phyloP scores from a whole-genome alignment of 2,797 vertebrate species.

The Ctenochaetus hawaiiensis region DNA sequence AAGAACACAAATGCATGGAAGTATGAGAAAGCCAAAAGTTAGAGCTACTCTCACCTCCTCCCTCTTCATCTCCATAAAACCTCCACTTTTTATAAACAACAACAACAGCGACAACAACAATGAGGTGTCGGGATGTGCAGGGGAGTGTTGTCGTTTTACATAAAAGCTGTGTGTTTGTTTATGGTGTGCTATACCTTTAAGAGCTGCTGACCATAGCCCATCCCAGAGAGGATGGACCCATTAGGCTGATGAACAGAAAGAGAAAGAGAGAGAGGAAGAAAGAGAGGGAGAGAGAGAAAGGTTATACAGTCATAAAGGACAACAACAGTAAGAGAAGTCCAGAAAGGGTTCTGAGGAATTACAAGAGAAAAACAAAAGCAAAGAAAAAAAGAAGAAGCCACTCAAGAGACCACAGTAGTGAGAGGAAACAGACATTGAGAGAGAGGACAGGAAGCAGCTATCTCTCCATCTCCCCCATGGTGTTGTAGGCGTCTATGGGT shows the following conservation, averaged over 20 bases:
- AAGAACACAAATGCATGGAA: background rate
- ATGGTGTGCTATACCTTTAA: conserved; percentile 79
- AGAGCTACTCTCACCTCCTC: background rate
- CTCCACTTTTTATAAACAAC: background rate
- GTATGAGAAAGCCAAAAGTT: background rate
- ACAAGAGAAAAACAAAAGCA: conserved; percentile 15
- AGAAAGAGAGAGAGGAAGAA: conserved; percentile 9
- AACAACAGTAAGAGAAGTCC: conserved; percentile 51
- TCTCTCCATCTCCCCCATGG: conserved; percentile 70
- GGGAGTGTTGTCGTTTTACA: conserved; percentile 18
- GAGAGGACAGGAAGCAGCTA: conserved; percentile 63
- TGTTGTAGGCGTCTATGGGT: conserved; percentile 74
- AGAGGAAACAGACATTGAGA: conserved; percentile 42
- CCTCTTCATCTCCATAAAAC: background rate
- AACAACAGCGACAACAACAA: too few relatives aligned
- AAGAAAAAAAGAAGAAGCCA: conserved; percentile 13
- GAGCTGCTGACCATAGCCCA: conserved; percentile 74
- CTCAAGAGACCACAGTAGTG: conserved; percentile 23
- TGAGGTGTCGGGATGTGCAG: background rate
- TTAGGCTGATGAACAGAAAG: conserved; percentile 75
- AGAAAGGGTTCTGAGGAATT: conserved; percentile 33
- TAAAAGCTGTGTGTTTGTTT: conserved; percentile 58
- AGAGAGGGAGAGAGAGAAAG: conserved; percentile 8
- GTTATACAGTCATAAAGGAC: conserved; percentile 38
- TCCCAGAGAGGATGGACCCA: conserved; percentile 80